phyloP scores from a whole-genome alignment of 2,888 invertebrate genomes.

The Melieria picta region DNA sequence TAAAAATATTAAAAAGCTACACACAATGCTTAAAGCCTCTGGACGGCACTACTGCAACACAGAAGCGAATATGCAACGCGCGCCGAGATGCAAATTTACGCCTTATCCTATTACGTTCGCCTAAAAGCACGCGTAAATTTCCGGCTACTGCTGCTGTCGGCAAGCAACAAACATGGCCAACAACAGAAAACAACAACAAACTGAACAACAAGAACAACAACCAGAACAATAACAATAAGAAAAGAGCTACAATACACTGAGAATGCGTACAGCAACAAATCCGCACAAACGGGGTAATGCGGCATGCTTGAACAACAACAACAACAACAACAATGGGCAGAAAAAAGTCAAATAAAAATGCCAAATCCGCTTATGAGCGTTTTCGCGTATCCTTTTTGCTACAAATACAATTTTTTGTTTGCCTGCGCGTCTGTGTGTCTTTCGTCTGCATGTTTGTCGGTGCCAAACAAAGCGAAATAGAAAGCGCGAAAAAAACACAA shows the following conservation, averaged over 20 bases:
- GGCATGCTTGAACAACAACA: too few relatives aligned
- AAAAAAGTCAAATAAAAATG: constrained; percentile 9
- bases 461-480: not conserved
- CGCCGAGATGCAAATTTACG: constrained; percentile 4
- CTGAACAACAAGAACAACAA: not conserved
- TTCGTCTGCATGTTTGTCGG: too few relatives aligned
- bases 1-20: too few relatives aligned
- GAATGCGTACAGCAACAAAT: not conserved
- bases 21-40: too few relatives aligned
- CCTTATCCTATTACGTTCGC: constrained; percentile 12
- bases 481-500: not conserved
- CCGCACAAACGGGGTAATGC: too few relatives aligned
- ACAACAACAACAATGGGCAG: not conserved
- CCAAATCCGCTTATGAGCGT: constrained; percentile 34
- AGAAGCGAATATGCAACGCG: too few relatives aligned
- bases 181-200: not conserved
- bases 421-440: not conserved
- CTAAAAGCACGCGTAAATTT: constrained; percentile 22
- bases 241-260: not conserved
- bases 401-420: not conserved
- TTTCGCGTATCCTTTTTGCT: constrained; percentile 24
- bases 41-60: too few relatives aligned
- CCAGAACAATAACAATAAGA: not conserved
- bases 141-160: not conserved
- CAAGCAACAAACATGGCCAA: not conserved